These are phyloP conservation scores for Tipula vernalis DNA, from an alignment of 2,888 invertebrate species.

Conservation along the genomic window DNA sequence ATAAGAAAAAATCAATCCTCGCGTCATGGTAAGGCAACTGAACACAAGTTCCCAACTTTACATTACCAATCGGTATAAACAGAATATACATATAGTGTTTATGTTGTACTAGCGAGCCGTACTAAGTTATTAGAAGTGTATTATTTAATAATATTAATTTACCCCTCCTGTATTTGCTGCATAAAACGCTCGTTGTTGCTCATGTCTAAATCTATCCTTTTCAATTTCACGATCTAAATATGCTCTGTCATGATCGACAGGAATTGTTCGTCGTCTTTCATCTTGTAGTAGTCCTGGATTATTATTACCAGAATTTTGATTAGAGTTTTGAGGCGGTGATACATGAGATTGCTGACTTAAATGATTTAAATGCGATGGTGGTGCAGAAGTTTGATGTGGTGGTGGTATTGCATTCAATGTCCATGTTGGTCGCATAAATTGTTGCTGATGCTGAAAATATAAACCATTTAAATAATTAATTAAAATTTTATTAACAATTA, in stretches of 20 bases:
- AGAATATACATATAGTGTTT: no score
- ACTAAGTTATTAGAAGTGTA: neutral
- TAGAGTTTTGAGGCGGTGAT: conserved; percentile 12
- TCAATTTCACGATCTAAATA: conserved; percentile 16
- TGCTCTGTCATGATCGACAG: conserved; percentile 11
- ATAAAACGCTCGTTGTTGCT: conserved; percentile 24
- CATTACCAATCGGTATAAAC: no score
- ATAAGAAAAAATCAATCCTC: no score
- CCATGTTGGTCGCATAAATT: conserved; percentile 17
- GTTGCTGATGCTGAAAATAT: conserved; percentile 10
- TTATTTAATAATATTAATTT: conserved; percentile 12
- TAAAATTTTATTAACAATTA: neutral
- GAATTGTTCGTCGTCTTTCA: conserved; percentile 10
- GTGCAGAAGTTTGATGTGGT: conserved; percentile 14
- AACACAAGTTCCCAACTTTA: no score
- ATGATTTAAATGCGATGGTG: conserved; percentile 14
- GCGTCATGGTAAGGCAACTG: no score
- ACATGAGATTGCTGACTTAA: conserved; percentile 14
- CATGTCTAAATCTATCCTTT: conserved; percentile 16
- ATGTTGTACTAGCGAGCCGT: neutral
- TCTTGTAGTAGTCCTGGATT: conserved; percentile 12
- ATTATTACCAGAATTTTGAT: neutral
- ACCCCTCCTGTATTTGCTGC: conserved; percentile 15
- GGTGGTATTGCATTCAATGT: conserved; percentile 17
- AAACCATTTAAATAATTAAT: neutral